Base-by-base conservation (phyloP, 1,140 invertebrate species). In the Cherax quadricarinatus region DNA sequence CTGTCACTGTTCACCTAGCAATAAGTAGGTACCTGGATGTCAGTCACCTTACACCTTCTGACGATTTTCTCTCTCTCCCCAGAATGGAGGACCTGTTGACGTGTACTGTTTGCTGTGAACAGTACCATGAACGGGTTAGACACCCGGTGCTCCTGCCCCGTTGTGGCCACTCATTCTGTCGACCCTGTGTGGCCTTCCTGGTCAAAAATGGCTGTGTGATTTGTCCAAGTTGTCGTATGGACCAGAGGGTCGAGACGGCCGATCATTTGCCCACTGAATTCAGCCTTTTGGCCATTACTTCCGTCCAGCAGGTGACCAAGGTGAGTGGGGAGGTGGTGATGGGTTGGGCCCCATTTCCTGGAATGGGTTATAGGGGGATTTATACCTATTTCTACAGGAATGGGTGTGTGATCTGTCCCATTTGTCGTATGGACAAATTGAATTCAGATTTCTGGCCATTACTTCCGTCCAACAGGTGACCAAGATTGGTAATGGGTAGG, bases 121-220 rank as follows among this genome's bases (percentile, higher is more conserved):
- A 80, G 7, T 93, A 93, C 88, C 89, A 91, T 73, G 93, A 93
- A 85, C 88, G 78, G 57, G 49, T 53, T 14, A 57, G 93, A 16
- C 93, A 93, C 51, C 93, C 93, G 0, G 93, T 93, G 6, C 66
- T 93, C 12, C 93, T 93, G 48, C 93, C 93, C 5, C 82, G 91
- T n/a, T 93, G 93, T 81, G 93, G 93, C 66, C 93, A 93, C 85
- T 93, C 93, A 73, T 93, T 93, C 91, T 93, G 93, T 84, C 86
- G 93, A 16, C 93, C 93, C 18, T 93, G 93, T 70, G 85, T 93
- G 14, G 86, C 93, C 24, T 88, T 93, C 86, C 66, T 93, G 21
- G 85, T 93, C 51, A 88, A 88, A 53, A 66, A 66, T 7, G 62
- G 62, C 14, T 88, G 80, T 85, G 89, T 93, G 51, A 83, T 93